Base-by-base conservation (phyloP, 2,797 vertebrate genomes). In the Yasuhikotakia modesta region DNA sequence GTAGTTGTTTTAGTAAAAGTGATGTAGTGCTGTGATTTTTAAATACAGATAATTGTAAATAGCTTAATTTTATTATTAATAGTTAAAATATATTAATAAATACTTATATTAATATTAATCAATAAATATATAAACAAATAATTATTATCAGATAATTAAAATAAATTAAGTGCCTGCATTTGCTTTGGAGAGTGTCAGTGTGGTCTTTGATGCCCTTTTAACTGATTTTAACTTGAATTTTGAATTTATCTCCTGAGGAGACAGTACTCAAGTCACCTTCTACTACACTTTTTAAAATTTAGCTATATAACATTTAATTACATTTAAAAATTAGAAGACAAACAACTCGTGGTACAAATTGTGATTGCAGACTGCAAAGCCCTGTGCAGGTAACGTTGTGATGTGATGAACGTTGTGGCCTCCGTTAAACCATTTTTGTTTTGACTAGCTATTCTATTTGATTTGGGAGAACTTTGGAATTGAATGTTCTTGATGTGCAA, bases 1-100 rank as follows among this genome's bases (percentile, higher is more conserved):
- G 24, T 45, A 43, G 46, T 78, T 27, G n/a, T 78, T 50, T 65
- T 78, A 48, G 43, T 39, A 22, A 55, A 57, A n/a, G 64, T 72
- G 22, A 64, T 70, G 21, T 71, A 50, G 58, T 46, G 16, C 35
- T 57, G 32, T 70, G 11, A 35, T 78, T 78, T 12, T 48, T 10
- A 2, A 30, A n/a, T 65, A 27, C 48, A 64, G 55, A 65, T 45
- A 16, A 12, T 11, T 71, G 76, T 71, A 65, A 16, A 72, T 78
- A 78, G 65, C 16, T 61, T 77, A 50, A 13, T 69, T 13, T 35
- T 19, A 3, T 22, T 17, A 35, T 69, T 60, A 57, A 55, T 73
- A 61, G 45, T 64, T 67, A 0, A 43, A 52, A 52, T 30, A 22
- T 10, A 52, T 39, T 24, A 53, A 65, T n/a, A n/a, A n/a, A n/a